phyloP scores from a whole-genome alignment of 64 coral and sea anemone genomes.

The Trachythela sp. region DNA sequence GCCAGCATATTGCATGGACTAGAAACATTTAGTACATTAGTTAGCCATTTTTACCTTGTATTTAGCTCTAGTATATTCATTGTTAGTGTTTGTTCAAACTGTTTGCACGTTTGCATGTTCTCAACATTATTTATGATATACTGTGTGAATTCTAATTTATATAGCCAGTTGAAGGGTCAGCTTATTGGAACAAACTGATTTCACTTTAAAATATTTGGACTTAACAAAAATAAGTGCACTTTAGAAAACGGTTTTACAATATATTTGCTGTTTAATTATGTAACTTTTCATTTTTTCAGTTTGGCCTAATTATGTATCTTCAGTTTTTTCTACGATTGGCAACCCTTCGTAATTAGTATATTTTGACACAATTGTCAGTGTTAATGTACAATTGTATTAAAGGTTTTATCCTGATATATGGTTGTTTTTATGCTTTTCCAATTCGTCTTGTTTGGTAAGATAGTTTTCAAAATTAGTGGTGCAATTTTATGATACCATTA shows the following conservation, averaged over 20 bases:
- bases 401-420: not conserved
- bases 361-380: not conserved
- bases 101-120: not conserved
- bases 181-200: not conserved
- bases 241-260: no score
- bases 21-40: not conserved
- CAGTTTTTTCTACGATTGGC: not conserved
- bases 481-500: no score
- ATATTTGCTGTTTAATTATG: no score
- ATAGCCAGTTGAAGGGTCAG: not conserved
- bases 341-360: not conserved
- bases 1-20: not conserved
- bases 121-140: not conserved
- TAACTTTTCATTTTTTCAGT: no score
- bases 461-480: no score
- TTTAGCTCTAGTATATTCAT: not conserved
- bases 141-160: conserved; percentile 1
- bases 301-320: not conserved
- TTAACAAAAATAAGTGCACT: no score
- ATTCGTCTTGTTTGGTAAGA: no score
- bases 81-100: not conserved
- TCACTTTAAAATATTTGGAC: not conserved
- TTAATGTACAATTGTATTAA: conserved; percentile 9
- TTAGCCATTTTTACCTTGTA: not conserved
- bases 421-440: not conserved